Evolutionary conservation across 2,113 vertebrate genomes (phyloP).

Genomic region (Todiramphus saurophagus): DNA sequence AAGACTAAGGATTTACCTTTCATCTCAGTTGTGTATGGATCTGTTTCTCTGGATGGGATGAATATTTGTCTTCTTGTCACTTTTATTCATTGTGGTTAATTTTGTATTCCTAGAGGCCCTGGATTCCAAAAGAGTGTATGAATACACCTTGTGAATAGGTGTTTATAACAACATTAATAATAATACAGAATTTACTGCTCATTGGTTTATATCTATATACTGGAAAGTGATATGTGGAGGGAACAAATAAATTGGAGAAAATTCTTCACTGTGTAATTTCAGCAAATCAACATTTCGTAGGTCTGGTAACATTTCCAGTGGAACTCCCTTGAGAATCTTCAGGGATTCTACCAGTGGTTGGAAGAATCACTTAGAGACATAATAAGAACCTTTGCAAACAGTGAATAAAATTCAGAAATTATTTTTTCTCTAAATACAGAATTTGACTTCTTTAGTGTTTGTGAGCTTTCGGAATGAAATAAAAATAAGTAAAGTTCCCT

Average conservation of each 20-base stretch:
- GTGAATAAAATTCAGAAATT: conserved; percentile 26
- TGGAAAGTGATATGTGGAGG: background rate
- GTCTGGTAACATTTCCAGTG: conserved; percentile 40
- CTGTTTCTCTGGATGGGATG: background rate
- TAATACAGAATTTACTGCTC: conserved; percentile 44
- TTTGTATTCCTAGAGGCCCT: background rate
- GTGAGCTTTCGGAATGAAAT: conserved; percentile 55
- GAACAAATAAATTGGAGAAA: background rate
- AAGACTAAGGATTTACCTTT: background rate
- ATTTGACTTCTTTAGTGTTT: conserved; percentile 45
- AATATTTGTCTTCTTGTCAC: background rate
- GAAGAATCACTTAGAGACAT: conserved; percentile 44
- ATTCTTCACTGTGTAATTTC: conserved; percentile 39
- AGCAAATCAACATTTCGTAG: background rate
- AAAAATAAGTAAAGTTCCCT: conserved; percentile 4
- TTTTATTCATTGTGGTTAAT: background rate
- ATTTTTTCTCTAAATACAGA: conserved; percentile 57
- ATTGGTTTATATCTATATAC: conserved; percentile 1
- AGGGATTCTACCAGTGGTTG: conserved; percentile 51
- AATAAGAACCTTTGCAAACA: conserved; percentile 53
- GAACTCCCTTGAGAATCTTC: conserved; percentile 38
- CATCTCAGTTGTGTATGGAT: background rate
- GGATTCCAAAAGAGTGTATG: background rate
- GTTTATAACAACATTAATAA: conserved; percentile 33
- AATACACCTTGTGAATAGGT: background rate